Evolutionary conservation across 2,888 invertebrate genomes (phyloP), one percentile per base, ranked within the genome.

Genomic region (Portevinia maculata): DNA sequence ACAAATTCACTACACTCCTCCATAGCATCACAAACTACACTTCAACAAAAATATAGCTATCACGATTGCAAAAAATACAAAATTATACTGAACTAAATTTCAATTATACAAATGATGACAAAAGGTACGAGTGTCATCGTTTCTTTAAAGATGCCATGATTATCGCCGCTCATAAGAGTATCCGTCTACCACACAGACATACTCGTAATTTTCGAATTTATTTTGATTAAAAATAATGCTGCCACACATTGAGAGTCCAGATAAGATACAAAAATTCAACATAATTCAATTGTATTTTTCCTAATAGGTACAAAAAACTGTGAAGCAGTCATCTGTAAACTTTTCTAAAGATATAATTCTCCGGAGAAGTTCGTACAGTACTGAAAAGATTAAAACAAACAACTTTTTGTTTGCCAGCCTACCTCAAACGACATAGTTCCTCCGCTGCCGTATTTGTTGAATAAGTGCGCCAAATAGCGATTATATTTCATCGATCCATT

Each of bases 341-440:
- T n/a, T n/a, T n/a, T n/a, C n/a, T n/a, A n/a, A n/a, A n/a, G n/a
- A n/a, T n/a, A n/a, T n/a, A n/a, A n/a, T n/a, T n/a, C n/a, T n/a
- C n/a, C n/a, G n/a, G n/a, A n/a, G n/a, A n/a, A n/a, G n/a, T n/a
- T n/a, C n/a, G n/a, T n/a, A n/a, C n/a, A n/a, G n/a, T n/a, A n/a
- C n/a, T n/a, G n/a, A n/a, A n/a, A n/a, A n/a, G n/a, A n/a, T n/a
- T n/a, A n/a, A n/a, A n/a, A n/a, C n/a, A n/a, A n/a, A n/a, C n/a
- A n/a, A n/a, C n/a, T n/a, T n/a, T n/a, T n/a, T n/a, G n/a, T n/a
- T n/a, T n/a, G n/a, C n/a, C n/a, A n/a, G 78, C 85, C 87, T 87
- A 90, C 90, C 90, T 90, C 90, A 85, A 90, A 90, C 79, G 88
- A 88, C 85, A 90, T 89, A 37, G 88, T 87, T 19, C 88, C 88